Percentiles rank a stretch among this genome's conserved stretches.
Evolutionary conservation across 2,888 invertebrate genomes (phyloP).

Genomic region (Marasmarcha lunaedactyla): DNA sequence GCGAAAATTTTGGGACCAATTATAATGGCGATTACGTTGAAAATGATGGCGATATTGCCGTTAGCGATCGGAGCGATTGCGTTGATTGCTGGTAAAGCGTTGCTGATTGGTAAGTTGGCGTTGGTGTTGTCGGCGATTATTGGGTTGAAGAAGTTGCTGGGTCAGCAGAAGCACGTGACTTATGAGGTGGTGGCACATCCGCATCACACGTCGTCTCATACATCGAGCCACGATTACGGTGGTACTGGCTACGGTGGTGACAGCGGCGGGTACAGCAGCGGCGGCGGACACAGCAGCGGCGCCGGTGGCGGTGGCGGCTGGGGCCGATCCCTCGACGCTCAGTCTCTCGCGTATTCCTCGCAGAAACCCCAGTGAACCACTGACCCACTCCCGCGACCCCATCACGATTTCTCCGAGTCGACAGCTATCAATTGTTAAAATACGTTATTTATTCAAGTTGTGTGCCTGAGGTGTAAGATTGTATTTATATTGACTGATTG

Average conservation of each 20-base stretch:
- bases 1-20: conserved; percentile 83
- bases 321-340: conserved; percentile 83
- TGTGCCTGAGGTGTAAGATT: conserved; percentile 39
- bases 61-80: conserved; percentile 85
- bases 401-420: conserved; percentile 46
- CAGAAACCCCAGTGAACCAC: conserved; percentile 72
- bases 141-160: conserved; percentile 84
- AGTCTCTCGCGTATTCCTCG: conserved; percentile 83
- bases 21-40: conserved; percentile 80
- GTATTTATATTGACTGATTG: conserved; percentile 40
- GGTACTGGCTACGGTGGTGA: conserved; percentile 76
- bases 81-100: conserved; percentile 86
- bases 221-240: conserved; percentile 62
- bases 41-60: conserved; percentile 83
- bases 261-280: conserved; percentile 66
- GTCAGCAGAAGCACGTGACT: conserved; percentile 87
- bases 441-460: conserved; percentile 21
- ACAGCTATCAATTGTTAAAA: conserved; percentile 30
- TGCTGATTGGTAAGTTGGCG: conserved; percentile 87
- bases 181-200: conserved; percentile 90
- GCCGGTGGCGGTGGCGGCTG: conserved; percentile 72
- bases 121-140: conserved; percentile 86
- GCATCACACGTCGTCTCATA: conserved; percentile 73
- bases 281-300: conserved; percentile 52
- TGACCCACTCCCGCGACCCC: conserved; percentile 43